Evolutionary conservation across 2,113 vertebrate genomes (phyloP), one percentile per base, ranked within the genome.

Genomic region (Hypanus sabinus): DNA sequence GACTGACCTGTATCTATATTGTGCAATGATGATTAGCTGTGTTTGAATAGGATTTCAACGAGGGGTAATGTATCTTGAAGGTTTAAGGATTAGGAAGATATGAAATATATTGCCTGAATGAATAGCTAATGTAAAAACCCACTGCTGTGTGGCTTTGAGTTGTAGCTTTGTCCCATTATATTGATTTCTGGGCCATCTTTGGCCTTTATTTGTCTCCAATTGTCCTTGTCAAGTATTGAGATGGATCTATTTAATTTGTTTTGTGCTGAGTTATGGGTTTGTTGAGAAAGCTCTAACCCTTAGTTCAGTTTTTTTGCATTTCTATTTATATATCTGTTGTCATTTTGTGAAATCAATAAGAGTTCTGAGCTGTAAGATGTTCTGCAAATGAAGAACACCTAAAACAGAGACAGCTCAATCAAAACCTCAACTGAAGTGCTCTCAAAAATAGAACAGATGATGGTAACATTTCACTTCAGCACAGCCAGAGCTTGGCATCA

Each of bases 371-470:
- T 90, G 60, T 65, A 90, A 33, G 60, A 90, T 6, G 60, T 33
- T 90, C 14, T 90, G 30, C n/a, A 4, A 65, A 33, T 65, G 60
- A 90, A 36, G 85, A 65, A 65, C n/a, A 9, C n/a, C 14, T 33
- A 33, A 14, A 65, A 83, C 46, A 65, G 60, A 68, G 30, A 65
- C 60, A 65, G 7, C 30, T 33, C 85, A 65, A 90, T 90, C 85
- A 90, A 65, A 65, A 16, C 14, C 60, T 68, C n/a, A 62, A 65
- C 57, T 33, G 60, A 65, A 90, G 12, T 68, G 30, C 85, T 65
- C 60, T 68, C 85, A 90, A 65, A 68, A 90, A 90, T 65, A 90
- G 30, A 90, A 65, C 85, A 90, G 85, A 90, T 90, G 60, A 90
- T n/a, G 85, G 85, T 60, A 90, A 62, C 85, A 90, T 90, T 90